Base-by-base conservation (phyloP, 2,797 vertebrate species). In the Bradypodion ventrale region DNA sequence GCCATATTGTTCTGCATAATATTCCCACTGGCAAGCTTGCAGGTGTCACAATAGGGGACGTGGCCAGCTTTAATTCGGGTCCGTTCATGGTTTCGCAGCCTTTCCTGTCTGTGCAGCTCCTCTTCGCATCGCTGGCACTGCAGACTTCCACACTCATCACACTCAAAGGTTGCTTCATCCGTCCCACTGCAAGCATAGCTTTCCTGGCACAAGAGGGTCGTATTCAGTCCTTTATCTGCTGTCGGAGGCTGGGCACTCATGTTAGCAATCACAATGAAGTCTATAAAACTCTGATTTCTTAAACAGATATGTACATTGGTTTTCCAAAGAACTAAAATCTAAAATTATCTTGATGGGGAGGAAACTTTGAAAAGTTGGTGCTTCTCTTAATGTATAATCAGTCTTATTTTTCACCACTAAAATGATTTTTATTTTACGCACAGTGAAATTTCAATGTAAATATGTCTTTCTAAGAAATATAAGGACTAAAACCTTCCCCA, bases 101-200 rank as follows among this genome's bases (percentile, higher is more conserved):
- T 97, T 80, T 98, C 97, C 65, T 99, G 98, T 32, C 96, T 96
- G 85, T 99, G 99, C 44, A 99, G 97, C 91, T 98, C 98, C 87
- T 98, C 96, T 83, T 99, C 98, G 3, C 99, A 99, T 80, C 97
- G 97, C 60, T 94, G 92, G 78, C 99, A 99, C 92, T 99, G 99
- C 86, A 99, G 80, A 85, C 98, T 99, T 85, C 98, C 97, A 78
- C 98, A 99, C 87, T 99, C 99, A 0, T 99, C 99, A 1, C 98
- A 99, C 88, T 99, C 99, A 42, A 97, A 99, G 7, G 96, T 87
- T 1, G 98, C 98, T 92, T 98, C 97, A 1, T 98, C 98, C 0
- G 97, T 96, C n/a, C 98, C 99, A 1, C 98, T 97, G 49, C 99
- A 99, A 75, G 97, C 97, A 27, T 98, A 99, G 92, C 98, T 99